Percentiles rank a stretch among this genome's conserved stretches.
These are phyloP conservation scores for Drosophila pallidifrons DNA, from an alignment of 1,140 invertebrate species.

Conservation along the genomic window DNA sequence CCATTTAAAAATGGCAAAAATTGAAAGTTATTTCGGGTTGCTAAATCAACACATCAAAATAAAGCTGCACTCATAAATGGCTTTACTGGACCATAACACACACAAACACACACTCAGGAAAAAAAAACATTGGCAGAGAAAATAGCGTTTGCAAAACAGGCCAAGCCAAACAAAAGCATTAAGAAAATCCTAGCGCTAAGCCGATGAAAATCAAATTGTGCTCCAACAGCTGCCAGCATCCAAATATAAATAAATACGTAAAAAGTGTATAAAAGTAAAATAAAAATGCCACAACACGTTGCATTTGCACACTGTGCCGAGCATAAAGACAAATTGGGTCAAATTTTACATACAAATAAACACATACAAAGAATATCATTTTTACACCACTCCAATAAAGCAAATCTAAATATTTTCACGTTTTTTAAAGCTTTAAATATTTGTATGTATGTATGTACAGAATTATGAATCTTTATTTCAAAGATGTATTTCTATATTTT, in stretches of 20 bases:
- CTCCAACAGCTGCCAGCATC: conserved; percentile 46
- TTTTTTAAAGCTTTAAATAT: too few relatives aligned
- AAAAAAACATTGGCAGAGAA: conserved; percentile 5
- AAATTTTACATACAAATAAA: not conserved
- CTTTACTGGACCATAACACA: conserved; percentile 35
- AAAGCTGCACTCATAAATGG: conserved; percentile 49
- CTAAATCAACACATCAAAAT: conserved; percentile 50
- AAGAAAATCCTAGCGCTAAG: conserved; percentile 57
- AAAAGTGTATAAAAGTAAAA: conserved; percentile 51
- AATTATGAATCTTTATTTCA: too few relatives aligned
- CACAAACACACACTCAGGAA: conserved; percentile 12
- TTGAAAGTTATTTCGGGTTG: conserved; percentile 11
- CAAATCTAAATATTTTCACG: too few relatives aligned
- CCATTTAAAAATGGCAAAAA: conserved; percentile 7
- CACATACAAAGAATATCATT: not conserved
- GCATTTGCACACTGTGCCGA: conserved; percentile 35
- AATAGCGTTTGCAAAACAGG: conserved; percentile 15
- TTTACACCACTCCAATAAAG: too few relatives aligned
- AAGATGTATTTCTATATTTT: too few relatives aligned
- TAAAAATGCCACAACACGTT: conserved; percentile 29
- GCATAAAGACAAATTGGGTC: not conserved
- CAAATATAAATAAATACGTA: conserved; percentile 49
- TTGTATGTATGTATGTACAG: too few relatives aligned
- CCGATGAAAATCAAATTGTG: conserved; percentile 56
- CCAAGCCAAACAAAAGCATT: conserved; percentile 45